Conservation (phyloP, 2,888 invertebrate genomes). For the Lycia hirtaria region DNA sequence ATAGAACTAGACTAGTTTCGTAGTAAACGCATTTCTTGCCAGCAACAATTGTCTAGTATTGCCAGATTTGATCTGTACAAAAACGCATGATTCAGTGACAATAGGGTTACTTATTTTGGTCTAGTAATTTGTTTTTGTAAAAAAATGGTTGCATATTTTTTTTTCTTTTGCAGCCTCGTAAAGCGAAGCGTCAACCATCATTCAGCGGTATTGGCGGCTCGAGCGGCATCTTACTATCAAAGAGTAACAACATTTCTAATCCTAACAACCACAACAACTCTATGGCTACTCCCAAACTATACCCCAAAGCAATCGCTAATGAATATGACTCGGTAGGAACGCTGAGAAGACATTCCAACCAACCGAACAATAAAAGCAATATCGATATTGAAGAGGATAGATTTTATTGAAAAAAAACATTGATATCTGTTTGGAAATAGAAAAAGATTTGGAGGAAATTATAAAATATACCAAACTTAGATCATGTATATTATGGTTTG, state of each 20-base stretch:
- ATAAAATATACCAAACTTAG: not conserved
- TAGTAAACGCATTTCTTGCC: no score
- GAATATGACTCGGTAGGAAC: conserved; percentile 92
- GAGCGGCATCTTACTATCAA: conserved; percentile 83
- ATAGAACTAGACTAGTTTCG: no score
- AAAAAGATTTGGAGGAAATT: not conserved
- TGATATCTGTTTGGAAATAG: not conserved
- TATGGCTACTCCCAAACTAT: conserved; percentile 87
- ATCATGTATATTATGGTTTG: not conserved
- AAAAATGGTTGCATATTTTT: no score
- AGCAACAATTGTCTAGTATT: no score
- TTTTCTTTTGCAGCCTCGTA: conserved; percentile 67
- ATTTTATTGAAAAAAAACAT: conserved; percentile 79
- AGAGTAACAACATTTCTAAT: conserved; percentile 85
- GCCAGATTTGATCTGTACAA: no score
- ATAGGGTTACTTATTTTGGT: no score
- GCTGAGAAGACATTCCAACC: conserved; percentile 90
- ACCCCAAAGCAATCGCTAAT: conserved; percentile 89
- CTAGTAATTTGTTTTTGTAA: no score
- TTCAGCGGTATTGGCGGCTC: conserved; percentile 86
- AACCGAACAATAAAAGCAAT: conserved; percentile 87
- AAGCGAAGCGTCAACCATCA: conserved; percentile 89
- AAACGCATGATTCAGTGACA: no score
- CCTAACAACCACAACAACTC: conserved; percentile 87
- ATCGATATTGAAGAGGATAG: conserved; percentile 88